Evolutionary conservation across 2,888 invertebrate species (phyloP).

Genomic region (Dorcus parallelipipedus): DNA sequence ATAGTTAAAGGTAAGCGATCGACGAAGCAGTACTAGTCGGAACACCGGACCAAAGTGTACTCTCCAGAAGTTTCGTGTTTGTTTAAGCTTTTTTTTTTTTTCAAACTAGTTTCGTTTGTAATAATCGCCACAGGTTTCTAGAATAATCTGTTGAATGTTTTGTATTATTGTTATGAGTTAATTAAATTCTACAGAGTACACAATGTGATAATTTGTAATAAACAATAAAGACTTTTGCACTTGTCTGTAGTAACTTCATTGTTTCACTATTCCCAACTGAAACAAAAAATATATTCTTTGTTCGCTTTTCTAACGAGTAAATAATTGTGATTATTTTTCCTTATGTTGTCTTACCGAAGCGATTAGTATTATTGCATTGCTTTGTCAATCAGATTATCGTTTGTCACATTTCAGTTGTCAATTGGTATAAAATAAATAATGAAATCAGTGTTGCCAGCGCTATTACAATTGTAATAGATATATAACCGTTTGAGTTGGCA

Average conservation of each 20-base stretch:
- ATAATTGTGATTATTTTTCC: no score
- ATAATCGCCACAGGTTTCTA: conserved; percentile 2
- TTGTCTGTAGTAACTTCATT: conserved; percentile 1
- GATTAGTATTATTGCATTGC: no score
- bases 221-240: conserved; percentile 20
- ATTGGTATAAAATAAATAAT: no score
- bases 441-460: no score
- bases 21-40: conserved; percentile 29
- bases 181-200: conserved; percentile 16
- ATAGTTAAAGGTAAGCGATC: conserved; percentile 74
- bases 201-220: conserved; percentile 22
- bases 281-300: no score
- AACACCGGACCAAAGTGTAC: conserved; percentile 12
- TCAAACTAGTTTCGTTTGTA: conserved; percentile 5
- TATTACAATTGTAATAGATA: no score
- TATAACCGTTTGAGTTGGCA: no score
- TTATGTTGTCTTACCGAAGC: no score
- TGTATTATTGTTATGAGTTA: conserved; percentile 12
- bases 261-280: no score
- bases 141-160: neutral
- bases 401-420: no score
- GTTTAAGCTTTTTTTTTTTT: conserved; percentile 10
- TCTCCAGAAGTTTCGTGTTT: conserved; percentile 4
- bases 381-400: no score
- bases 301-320: no score